Evolutionary conservation across 2,113 vertebrate species (phyloP), one percentile per base, ranked within the genome.

Genomic region (Xiphorhynchus elegans): DNA sequence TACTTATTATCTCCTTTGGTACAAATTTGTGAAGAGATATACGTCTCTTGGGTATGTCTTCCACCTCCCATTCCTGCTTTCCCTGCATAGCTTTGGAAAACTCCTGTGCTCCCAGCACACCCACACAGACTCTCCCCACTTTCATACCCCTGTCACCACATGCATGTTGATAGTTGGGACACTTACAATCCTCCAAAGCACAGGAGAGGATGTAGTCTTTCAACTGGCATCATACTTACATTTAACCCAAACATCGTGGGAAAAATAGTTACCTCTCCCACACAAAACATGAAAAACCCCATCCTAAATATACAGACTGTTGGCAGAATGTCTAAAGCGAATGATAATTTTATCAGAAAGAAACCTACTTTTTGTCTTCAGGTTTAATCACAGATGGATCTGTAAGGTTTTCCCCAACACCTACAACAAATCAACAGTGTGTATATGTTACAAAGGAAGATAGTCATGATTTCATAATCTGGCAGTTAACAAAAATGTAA

Each of bases 331-430:
- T 60, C 53, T 72, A n/a, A 93, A 91, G 16, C 46, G 3, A 91
- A 76, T 50, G 4, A 84, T 59, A 80, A 82, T 69, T 96, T 85
- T 10, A 81, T 87, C 50, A 89, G 77, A 96, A 93, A 93, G 8
- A 87, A 96, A 98, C 98, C 80, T 97, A 99, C 99, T 98, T 98
- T 97, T 98, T 98, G 90, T 99, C 98, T 80, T 99, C 98, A 44
- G 98, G 98, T 98, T 98, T 99, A 97, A 99, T 98, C 95, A 99
- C 99, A 86, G 99, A 99, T 62, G 99, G 99, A 93, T 99, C 99
- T 35, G 99, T 99, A 96, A 99, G 98, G 78, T 98, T 98, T 94
- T 98, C 98, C 76, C 98, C 99, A 84, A 99, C 99, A 96, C 99
- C 99, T 99, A 96, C 60, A 95, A 95, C 47, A 97, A 96, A 96